Base-by-base conservation (phyloP, 2,797 vertebrate species). In the Mustela erminea region DNA sequence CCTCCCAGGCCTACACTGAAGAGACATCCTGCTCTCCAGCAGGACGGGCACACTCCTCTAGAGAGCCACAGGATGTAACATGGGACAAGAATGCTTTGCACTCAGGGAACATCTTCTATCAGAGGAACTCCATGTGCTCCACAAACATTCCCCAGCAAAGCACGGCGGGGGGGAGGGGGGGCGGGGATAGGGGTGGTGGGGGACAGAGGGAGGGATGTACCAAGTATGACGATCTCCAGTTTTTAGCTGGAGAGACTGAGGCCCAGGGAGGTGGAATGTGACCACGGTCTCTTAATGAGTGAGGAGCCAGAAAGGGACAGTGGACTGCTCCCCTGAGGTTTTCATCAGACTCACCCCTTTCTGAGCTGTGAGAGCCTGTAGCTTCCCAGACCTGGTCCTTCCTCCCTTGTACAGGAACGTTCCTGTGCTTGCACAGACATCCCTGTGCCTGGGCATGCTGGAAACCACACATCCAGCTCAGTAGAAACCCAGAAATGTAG, bases 1-100 rank as follows among this genome's bases (percentile, higher is more conserved):
- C 35, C 52, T 96, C 92, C 68, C 14, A 41, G 82, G 52, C 35
- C 46, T 74, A 82, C 23, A 21, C 83, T 54, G 56, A 81, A 68
- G 87, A 58, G 72, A 58, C 49, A n/a, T n/a, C 77, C 82, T 49
- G n/a, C 68, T 18, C 41, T 56, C 54, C 1, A 11, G 81, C 80
- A 32, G 74, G 70, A 32, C 74, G 70, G 82, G 46, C 1, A 1
- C 20, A 10, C 38, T n/a, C 41, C 95, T 97, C 35, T 95, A 84
- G 90, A 92, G 96, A 97, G 83, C 38, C 4, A 8, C 46, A 25
- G 87, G 60, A 93, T 62, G 32, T 70, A 70, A 95, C 27, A 35
- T 1, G 43, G 25, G 64, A 87, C 83, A 81, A 54, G 41, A 62
- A 77, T 32, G 58, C 41, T 92, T 64, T 89, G 83, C 49, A 54